Conservation (phyloP, 2,888 invertebrate genomes). For the Mythimna vitellina region DNA sequence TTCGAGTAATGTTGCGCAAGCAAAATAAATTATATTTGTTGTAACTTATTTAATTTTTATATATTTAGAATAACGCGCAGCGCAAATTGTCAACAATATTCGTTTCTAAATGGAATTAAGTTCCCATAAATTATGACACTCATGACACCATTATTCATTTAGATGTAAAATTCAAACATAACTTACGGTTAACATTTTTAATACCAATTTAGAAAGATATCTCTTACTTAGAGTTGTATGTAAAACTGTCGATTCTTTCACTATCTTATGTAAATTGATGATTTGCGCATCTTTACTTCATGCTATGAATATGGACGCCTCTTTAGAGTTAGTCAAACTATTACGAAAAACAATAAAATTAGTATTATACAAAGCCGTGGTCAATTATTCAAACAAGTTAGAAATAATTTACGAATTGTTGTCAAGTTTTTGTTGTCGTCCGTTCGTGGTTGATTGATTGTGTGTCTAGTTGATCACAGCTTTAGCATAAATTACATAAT, state of each 20-base stretch:
- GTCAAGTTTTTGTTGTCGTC: constrained; percentile 59
- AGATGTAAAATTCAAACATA: constrained; percentile 80
- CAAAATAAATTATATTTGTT: constrained; percentile 68
- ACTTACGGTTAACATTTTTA: constrained; percentile 78
- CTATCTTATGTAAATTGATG: constrained; percentile 86
- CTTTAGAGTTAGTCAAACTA: constrained; percentile 88
- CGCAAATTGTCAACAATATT: constrained; percentile 73
- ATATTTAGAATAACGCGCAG: constrained; percentile 68
- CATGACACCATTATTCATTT: constrained; percentile 77
- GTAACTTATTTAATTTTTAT: constrained; percentile 66
- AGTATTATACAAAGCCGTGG: constrained; percentile 87
- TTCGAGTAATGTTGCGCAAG: constrained; percentile 65
- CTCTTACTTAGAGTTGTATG: constrained; percentile 82
- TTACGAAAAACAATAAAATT: constrained; percentile 88
- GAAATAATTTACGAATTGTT: constrained; percentile 63
- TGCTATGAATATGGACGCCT: constrained; percentile 89
- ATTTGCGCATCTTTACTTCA: constrained; percentile 88
- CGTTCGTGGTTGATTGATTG: constrained; percentile 60
- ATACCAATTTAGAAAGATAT: constrained; percentile 81
- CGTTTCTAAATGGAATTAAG: constrained; percentile 89
- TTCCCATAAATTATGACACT: constrained; percentile 83
- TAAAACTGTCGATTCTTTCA: constrained; percentile 81
- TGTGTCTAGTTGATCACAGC: constrained; percentile 86
- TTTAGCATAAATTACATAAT: constrained; percentile 88
- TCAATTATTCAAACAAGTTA: constrained; percentile 81